Evolutionary conservation across 64 coral and sea anemone species (phyloP).

Genomic region (Montipora efflorescens): DNA sequence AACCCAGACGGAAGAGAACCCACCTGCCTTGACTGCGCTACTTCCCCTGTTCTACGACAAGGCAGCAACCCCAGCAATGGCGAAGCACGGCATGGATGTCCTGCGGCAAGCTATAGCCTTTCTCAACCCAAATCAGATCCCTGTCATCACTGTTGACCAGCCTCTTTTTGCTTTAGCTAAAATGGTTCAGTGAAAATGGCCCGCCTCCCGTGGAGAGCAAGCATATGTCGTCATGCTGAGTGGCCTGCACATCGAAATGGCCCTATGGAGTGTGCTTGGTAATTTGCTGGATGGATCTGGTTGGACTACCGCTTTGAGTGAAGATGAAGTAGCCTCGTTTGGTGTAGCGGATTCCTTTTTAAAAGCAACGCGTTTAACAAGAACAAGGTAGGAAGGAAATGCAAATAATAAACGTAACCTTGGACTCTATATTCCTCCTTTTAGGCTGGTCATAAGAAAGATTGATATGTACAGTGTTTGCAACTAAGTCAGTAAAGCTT

Average conservation of each 20-base stretch:
- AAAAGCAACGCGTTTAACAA: constrained; percentile 62
- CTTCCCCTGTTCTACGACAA: constrained; percentile 64
- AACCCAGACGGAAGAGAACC: constrained; percentile 39
- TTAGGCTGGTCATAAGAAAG: background rate
- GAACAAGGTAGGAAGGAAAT: constrained; percentile 61
- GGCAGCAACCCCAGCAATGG: constrained; percentile 62
- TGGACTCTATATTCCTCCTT: background rate
- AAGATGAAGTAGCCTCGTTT: constrained; percentile 65
- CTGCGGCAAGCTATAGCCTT: constrained; percentile 46
- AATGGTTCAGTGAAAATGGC: constrained; percentile 74
- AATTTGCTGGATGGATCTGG: constrained; percentile 72
- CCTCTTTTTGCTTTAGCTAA: constrained; percentile 72
- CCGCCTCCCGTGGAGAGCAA: constrained; percentile 59
- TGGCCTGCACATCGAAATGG: constrained; percentile 68
- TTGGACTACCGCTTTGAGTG: constrained; percentile 58
- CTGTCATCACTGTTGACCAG: constrained; percentile 67
- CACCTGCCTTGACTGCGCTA: constrained; percentile 50
- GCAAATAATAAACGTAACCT: background rate
- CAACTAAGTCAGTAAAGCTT: background rate
- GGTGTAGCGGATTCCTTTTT: constrained; percentile 69
- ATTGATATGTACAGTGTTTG: background rate
- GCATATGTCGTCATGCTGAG: constrained; percentile 64
- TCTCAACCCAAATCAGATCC: constrained; percentile 59
- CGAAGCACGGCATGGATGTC: constrained; percentile 68
- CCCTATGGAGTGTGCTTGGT: constrained; percentile 59